These are phyloP conservation scores for Rhyacophila evoluta DNA, from an alignment of 2,888 invertebrate genomes.

Conservation along the genomic window DNA sequence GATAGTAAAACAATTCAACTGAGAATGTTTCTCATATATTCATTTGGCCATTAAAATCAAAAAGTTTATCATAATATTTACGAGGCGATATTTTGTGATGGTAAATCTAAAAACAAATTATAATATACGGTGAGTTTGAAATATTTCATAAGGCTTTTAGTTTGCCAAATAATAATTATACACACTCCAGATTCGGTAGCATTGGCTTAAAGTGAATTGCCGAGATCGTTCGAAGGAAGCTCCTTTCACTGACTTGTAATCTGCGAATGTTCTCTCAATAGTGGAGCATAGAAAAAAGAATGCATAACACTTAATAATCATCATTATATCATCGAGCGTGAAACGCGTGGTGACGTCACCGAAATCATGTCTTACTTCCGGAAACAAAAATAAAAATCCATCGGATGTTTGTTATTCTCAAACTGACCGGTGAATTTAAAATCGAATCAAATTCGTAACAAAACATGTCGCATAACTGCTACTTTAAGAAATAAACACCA, in stretches of 20 bases:
- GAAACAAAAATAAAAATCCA: not conserved
- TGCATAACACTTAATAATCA: constrained; percentile 1
- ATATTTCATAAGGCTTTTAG: too few species aligned
- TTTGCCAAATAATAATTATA: too few species aligned
- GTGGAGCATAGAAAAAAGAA: not conserved
- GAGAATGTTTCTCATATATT: too few species aligned
- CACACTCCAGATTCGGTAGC: not conserved
- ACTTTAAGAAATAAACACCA: too few species aligned
- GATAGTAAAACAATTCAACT: too few species aligned
- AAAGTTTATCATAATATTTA: too few species aligned
- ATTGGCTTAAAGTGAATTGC: not conserved
- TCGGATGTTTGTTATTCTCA: not conserved
- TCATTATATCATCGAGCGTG: not conserved
- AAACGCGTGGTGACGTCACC: constrained; percentile 16
- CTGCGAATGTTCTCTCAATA: not conserved
- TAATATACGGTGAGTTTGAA: too few species aligned
- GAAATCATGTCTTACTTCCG: not conserved
- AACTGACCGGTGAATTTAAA: not conserved
- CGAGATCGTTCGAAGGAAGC: not conserved
- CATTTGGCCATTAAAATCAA: too few species aligned
- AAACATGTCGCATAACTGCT: not conserved
- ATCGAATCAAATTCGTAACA: not conserved
- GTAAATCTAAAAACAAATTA: too few species aligned
- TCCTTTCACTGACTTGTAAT: not conserved
- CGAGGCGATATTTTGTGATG: too few species aligned